Percentiles rank a stretch among this genome's conserved stretches.
phyloP scores from a whole-genome alignment of 2,113 vertebrate genomes.

The Nycticryphes semicollaris region DNA sequence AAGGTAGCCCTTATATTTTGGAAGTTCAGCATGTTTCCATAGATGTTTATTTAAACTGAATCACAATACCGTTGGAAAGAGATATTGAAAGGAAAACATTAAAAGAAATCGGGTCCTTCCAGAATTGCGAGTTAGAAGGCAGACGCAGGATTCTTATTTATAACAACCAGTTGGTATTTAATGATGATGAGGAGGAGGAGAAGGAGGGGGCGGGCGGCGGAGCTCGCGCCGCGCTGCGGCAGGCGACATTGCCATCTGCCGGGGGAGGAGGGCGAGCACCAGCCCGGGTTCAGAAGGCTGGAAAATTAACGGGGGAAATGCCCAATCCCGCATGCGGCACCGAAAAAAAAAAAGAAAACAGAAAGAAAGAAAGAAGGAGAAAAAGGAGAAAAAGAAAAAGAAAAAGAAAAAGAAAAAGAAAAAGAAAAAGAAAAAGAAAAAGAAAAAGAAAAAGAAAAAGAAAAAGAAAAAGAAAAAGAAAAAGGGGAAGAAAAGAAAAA shows the following conservation, averaged over 20 bases:
- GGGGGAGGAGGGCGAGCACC: slow-evolving; percentile 6
- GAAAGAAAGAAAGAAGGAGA: not conserved
- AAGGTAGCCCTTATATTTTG: not conserved
- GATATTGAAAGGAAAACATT: slow-evolving; percentile 32
- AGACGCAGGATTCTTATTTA: slow-evolving; percentile 73
- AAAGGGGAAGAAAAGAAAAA: not conserved
- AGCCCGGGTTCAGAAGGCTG: not conserved
- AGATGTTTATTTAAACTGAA: not conserved
- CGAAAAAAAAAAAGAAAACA: not conserved
- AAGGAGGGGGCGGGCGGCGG: not conserved
- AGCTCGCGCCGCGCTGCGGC: not conserved
- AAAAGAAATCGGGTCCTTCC: slow-evolving; percentile 57
- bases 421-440: too few relatives aligned
- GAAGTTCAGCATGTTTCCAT: not conserved
- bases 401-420: not conserved
- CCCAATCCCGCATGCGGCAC: not conserved
- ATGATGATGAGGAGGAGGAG: slow-evolving; percentile 50
- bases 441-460: not conserved
- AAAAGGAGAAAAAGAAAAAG: not conserved
- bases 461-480: not conserved
- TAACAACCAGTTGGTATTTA: slow-evolving; percentile 73
- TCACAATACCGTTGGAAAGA: slow-evolving; percentile 7
- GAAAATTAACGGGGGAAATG: not conserved
- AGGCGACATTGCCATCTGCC: slow-evolving; percentile 76
- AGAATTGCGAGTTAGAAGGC: slow-evolving; percentile 59